Evolutionary conservation across 2,113 vertebrate species (phyloP), one percentile per base, ranked within the genome.

Genomic region (Lamprotornis superbus): DNA sequence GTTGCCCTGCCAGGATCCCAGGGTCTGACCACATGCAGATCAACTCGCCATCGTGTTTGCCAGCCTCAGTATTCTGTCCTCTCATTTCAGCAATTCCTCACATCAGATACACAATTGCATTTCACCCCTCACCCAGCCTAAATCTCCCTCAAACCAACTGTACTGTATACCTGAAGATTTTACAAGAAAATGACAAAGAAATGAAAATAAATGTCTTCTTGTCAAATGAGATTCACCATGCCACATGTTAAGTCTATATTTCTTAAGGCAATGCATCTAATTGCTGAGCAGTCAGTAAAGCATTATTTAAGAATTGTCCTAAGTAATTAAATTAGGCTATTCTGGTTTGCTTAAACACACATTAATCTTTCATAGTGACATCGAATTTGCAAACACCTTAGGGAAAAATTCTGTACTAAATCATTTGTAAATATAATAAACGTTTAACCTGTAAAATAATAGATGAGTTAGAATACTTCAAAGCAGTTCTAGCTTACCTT

Each of bases 271-370:
- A 71, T 61, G 60, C 30, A 70, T 85, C 83, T 95, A 91, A 95
- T 84, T 96, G 89, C 80, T 86, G 57, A 90, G 63, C 76, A 87
- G 84, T 85, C 89, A 89, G 67, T 87, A 94, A 95, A 95, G 42
- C 56, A 77, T 96, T 94, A 96, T 95, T 97, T 95, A 96, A 95
- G 73, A 97, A 96, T 91, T 96, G 95, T 95, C 93, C 83, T 94
- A 81, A 94, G 86, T 96, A 95, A 96, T 95, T 96, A 94, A 93
- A 97, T 97, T 96, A 97, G 83, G 83, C 85, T 93, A 95, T 83
- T 90, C 81, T n/a, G 71, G 30, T 76, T 95, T 95, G 76, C 85
- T 97, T 94, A 95, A 97, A 95, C 44, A 89, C 42, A 90, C 83
- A 96, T 96, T 96, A 96, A 95, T 97, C 84, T 97, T 97, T 94